Evolutionary conservation across 2,888 invertebrate genomes (phyloP).

Genomic region (Agrotis segetum): DNA sequence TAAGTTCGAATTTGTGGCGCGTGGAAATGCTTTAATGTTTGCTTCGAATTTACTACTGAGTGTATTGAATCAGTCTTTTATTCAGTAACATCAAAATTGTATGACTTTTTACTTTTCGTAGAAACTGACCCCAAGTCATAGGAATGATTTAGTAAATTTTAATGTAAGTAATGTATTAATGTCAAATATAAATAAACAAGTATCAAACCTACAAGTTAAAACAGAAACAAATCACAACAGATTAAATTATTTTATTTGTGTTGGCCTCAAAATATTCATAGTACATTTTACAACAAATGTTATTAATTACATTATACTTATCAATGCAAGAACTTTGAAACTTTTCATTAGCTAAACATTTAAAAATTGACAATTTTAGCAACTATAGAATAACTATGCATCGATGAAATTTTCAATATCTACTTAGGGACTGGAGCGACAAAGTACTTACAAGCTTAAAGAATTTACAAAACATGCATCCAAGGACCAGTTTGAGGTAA

Average conservation of each 20-base stretch:
- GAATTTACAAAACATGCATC: slow-evolving; percentile 52
- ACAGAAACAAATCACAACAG: slow-evolving; percentile 77
- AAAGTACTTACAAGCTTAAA: slow-evolving; percentile 33
- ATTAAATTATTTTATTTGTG: slow-evolving; percentile 86
- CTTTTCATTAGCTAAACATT: slow-evolving; percentile 85
- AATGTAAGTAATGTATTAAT: too few species aligned
- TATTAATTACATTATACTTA: slow-evolving; percentile 82
- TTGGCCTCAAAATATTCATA: slow-evolving; percentile 89
- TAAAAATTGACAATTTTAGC: slow-evolving; percentile 89
- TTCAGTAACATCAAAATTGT: too few species aligned
- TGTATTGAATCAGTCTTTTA: too few species aligned
- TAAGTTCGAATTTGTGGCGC: too few species aligned
- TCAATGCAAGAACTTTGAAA: slow-evolving; percentile 84
- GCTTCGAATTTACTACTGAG: too few species aligned
- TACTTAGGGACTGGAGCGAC: slow-evolving; percentile 42
- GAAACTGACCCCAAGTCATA: too few species aligned
- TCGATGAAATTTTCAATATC: slow-evolving; percentile 45
- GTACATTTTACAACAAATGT: slow-evolving; percentile 89
- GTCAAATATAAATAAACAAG: not conserved
- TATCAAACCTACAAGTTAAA: slow-evolving; percentile 24
- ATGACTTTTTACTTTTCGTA: too few species aligned
- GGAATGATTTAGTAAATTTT: too few species aligned
- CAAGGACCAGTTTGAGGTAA: slow-evolving; percentile 53
- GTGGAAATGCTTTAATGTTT: too few species aligned
- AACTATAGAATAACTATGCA: slow-evolving; percentile 62